Conservation (phyloP, 2,888 invertebrate genomes). For the Tenthredo notha region DNA sequence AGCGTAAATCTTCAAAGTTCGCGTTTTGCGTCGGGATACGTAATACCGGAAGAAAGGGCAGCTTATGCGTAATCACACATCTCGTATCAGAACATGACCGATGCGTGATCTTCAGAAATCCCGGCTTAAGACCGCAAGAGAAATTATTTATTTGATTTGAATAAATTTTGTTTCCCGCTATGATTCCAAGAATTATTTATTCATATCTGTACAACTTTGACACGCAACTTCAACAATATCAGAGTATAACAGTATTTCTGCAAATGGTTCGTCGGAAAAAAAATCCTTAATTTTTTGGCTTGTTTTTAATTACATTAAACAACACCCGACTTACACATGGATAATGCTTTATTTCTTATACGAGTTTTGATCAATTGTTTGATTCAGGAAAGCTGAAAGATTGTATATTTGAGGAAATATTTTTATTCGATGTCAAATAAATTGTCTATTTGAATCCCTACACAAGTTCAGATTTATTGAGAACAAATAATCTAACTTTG, state of each 20-base stretch:
- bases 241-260: neutral
- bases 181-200: neutral
- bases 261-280: too few species aligned
- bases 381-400: too few species aligned
- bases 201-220: neutral
- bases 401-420: neutral
- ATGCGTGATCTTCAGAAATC: neutral
- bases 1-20: too few species aligned
- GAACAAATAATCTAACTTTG: neutral
- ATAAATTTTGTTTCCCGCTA: neutral
- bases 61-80: neutral
- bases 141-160: neutral
- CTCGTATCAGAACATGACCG: neutral
- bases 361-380: too few species aligned
- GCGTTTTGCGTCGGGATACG: neutral
- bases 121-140: neutral
- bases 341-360: too few species aligned
- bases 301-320: too few species aligned
- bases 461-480: neutral
- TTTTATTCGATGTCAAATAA: neutral
- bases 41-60: neutral
- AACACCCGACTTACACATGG: too few species aligned
- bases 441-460: neutral
- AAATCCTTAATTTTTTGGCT: too few species aligned
- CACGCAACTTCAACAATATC: neutral